Percentiles rank a stretch among this genome's conserved stretches.
phyloP scores from a whole-genome alignment of 1,140 invertebrate genomes.

The Lepidurus arcticus region DNA sequence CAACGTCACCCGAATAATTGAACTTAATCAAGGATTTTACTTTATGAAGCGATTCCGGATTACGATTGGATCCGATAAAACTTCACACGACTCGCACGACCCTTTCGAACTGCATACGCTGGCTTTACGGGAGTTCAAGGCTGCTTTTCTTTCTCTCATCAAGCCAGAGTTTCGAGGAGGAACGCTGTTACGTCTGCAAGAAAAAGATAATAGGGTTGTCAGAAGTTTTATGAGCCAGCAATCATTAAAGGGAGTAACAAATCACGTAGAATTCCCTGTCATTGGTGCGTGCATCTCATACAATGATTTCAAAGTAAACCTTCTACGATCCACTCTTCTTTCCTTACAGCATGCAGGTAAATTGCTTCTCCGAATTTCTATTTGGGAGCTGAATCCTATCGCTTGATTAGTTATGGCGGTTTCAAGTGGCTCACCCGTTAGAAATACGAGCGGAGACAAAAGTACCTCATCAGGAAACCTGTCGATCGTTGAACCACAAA shows the following conservation, averaged over 20 bases:
- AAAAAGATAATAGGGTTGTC: slow-evolving; percentile 15
- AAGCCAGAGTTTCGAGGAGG: background rate
- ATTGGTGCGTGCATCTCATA: slow-evolving; percentile 11
- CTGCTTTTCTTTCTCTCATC: background rate
- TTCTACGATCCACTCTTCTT: background rate
- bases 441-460: background rate
- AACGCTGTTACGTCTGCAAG: background rate
- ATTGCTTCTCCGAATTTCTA: background rate
- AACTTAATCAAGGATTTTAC: background rate
- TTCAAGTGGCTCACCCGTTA: background rate
- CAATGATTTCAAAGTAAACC: background rate
- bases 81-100: too few relatives aligned
- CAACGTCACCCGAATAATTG: background rate
- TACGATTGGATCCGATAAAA: too few relatives aligned
- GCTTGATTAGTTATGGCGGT: slow-evolving; percentile 9
- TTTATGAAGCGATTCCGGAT: background rate
- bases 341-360: background rate
- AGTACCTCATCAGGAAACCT: slow-evolving; percentile 1
- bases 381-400: background rate
- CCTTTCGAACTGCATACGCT: too few relatives aligned
- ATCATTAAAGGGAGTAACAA: background rate
- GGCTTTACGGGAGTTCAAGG: background rate
- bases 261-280: slow-evolving; percentile 6
- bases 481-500: slow-evolving; percentile 9
- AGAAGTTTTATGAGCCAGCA: background rate